These are phyloP conservation scores for Ophonus ardosiacus DNA, from an alignment of 2,888 invertebrate genomes.

Conservation along the genomic window DNA sequence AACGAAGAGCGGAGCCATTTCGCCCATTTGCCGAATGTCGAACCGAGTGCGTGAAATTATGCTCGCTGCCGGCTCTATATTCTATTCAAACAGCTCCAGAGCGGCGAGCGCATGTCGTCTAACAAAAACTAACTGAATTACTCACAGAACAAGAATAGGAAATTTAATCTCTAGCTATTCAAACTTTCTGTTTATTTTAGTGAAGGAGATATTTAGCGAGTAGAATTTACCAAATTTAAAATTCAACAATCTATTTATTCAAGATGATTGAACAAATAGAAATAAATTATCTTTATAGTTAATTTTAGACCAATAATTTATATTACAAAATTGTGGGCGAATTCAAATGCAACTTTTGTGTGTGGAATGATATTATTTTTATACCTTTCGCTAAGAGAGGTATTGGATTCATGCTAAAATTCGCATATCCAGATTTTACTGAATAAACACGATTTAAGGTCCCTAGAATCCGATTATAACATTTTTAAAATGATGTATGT, in stretches of 20 bases:
- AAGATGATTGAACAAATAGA: too few species aligned
- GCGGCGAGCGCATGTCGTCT: slow-evolving; percentile 26
- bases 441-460: too few species aligned
- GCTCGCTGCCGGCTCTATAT: background rate
- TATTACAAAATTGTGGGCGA: too few species aligned
- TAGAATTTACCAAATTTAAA: background rate
- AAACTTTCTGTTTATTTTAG: slow-evolving; percentile 55
- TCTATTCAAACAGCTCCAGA: slow-evolving; percentile 36
- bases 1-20: background rate
- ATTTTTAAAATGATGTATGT: too few species aligned
- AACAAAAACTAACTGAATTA: slow-evolving; percentile 53
- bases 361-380: too few species aligned
- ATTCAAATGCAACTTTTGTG: too few species aligned
- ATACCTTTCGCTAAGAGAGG: too few species aligned
- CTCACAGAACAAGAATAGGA: slow-evolving; percentile 27
- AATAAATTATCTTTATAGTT: too few species aligned
- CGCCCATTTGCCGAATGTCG: slow-evolving; percentile 13
- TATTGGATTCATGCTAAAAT: too few species aligned
- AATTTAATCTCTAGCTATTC: slow-evolving; percentile 53
- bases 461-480: too few species aligned
- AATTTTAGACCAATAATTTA: too few species aligned
- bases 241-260: background rate
- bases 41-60: slow-evolving; percentile 27
- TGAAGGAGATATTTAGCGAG: background rate
- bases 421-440: too few species aligned